Evolutionary conservation across 2,113 vertebrate species (phyloP).

Genomic region (Cervus canadensis): DNA sequence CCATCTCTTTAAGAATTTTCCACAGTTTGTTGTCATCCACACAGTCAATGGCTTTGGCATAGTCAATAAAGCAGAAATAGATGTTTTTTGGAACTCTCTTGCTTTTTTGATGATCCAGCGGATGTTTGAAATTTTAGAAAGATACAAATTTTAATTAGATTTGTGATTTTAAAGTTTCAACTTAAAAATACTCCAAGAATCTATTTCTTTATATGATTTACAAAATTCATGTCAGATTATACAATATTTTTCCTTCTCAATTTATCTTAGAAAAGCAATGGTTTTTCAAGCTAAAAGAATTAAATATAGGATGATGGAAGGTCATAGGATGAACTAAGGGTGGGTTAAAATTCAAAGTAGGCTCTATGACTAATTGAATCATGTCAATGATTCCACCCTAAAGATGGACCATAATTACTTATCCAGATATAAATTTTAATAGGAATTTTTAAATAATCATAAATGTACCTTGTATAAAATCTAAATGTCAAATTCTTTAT

Average conservation of each 20-base stretch:
- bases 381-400: not conserved
- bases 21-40: not conserved
- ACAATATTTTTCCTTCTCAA: not conserved
- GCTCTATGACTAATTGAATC: not conserved
- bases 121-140: not conserved
- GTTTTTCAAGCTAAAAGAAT: not conserved
- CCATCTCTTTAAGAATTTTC: not conserved
- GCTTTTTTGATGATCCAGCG: not conserved
- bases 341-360: not conserved
- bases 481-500: not conserved
- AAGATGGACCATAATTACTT: not conserved
- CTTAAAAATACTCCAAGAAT: not conserved
- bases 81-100: not conserved
- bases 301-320: not conserved
- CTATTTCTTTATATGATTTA: not conserved
- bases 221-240: not conserved
- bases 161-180: not conserved
- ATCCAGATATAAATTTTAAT: not conserved
- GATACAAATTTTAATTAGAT: not conserved
- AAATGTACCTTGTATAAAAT: not conserved
- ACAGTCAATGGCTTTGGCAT: not conserved
- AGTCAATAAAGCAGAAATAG: not conserved
- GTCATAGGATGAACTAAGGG: not conserved
- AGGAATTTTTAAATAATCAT: not conserved
- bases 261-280: not conserved